Conservation (phyloP, 2,797 vertebrate species). For the Cynopterus sphinx region DNA sequence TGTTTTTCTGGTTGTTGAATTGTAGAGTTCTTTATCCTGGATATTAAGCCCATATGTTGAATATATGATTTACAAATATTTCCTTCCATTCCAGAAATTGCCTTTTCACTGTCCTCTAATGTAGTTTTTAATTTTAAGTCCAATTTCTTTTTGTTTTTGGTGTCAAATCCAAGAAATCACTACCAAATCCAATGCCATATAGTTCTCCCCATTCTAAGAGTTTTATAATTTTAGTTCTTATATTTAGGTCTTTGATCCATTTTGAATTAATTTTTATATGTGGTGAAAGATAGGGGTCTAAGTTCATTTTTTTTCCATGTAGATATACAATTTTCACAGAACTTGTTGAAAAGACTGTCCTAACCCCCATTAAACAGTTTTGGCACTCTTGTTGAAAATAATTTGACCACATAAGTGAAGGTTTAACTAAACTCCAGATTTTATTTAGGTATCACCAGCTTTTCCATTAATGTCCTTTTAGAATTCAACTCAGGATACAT, state of each 20-base stretch:
- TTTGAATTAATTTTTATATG: not conserved
- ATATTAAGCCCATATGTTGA: not conserved
- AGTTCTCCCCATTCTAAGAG: not conserved
- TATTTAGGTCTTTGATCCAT: not conserved
- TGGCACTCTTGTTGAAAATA: not conserved
- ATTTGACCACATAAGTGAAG: not conserved
- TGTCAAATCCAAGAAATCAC: not conserved
- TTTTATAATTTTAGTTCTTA: not conserved
- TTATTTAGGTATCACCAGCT: not conserved
- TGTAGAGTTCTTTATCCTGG: not conserved
- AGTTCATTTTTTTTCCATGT: not conserved
- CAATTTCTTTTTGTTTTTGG: not conserved
- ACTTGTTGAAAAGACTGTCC: not conserved
- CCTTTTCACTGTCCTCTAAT: not conserved
- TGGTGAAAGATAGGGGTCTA: not conserved
- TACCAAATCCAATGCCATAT: not conserved
- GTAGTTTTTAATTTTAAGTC: not conserved
- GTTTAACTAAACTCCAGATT: not conserved
- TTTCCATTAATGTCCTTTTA: not conserved
- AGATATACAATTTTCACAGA: not conserved
- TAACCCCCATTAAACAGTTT: not conserved
- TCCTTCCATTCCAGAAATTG: not conserved
- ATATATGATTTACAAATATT: not conserved
- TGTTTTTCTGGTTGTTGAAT: not conserved
- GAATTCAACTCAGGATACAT: not conserved